Evolutionary conservation across 1,140 invertebrate genomes (phyloP).

Genomic region (Drosophila punjabiensis): DNA sequence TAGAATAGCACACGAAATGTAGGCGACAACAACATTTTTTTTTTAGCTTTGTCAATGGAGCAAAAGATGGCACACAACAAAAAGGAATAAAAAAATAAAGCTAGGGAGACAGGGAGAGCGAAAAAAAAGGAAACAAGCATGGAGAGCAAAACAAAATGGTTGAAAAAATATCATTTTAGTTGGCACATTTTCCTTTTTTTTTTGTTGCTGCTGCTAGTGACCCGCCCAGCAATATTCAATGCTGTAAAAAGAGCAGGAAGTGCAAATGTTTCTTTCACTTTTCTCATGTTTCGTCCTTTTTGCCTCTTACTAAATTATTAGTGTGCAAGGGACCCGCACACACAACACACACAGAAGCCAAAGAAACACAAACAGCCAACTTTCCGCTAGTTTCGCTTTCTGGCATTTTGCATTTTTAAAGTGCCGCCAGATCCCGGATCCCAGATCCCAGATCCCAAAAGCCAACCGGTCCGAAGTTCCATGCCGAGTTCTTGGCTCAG

Average conservation of each 20-base stretch:
- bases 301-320: constrained; percentile 81
- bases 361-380: constrained; percentile 32
- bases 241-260: constrained; percentile 66
- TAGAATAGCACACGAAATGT: constrained; percentile 57
- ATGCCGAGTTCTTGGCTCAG: constrained; percentile 15
- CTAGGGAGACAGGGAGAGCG: neutral
- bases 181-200: constrained; percentile 65
- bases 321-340: constrained; percentile 55
- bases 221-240: constrained; percentile 70
- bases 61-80: constrained; percentile 40
- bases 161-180: constrained; percentile 72
- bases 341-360: constrained; percentile 38
- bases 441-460: constrained; percentile 19
- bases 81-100: constrained; percentile 19
- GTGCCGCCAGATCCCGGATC: constrained; percentile 30
- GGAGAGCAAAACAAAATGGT: constrained; percentile 48
- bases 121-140: neutral
- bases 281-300: constrained; percentile 60
- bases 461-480: neutral
- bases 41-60: constrained; percentile 64
- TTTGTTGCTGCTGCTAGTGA: constrained; percentile 49
- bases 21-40: constrained; percentile 64
- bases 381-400: constrained; percentile 69
- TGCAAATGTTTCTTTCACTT: constrained; percentile 79
- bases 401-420: constrained; percentile 79